Conservation (phyloP, 1,140 invertebrate species). For the Pseudomyrmex flavicornis region DNA sequence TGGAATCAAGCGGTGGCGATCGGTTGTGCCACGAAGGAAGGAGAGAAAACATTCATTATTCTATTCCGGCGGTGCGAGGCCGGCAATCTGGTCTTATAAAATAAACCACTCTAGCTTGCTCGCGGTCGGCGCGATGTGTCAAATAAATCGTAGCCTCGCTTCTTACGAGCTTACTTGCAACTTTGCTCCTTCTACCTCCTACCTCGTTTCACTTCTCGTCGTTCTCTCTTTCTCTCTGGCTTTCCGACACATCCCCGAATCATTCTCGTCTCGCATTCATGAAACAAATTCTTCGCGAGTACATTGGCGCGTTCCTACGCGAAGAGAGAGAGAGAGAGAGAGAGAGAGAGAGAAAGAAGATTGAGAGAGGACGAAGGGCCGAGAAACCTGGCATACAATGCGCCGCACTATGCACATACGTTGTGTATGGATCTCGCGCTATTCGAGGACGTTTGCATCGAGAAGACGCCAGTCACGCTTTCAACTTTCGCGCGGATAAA, state of each 20-base stretch:
- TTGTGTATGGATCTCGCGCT: neutral
- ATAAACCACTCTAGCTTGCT: slow-evolving; percentile 79
- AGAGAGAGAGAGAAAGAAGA: neutral
- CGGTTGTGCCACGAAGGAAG: slow-evolving; percentile 55
- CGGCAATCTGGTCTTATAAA: slow-evolving; percentile 84
- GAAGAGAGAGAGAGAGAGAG: no score
- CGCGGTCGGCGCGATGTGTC: slow-evolving; percentile 79
- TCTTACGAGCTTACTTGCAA: slow-evolving; percentile 75
- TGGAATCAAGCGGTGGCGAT: neutral
- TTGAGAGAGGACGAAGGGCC: slow-evolving; percentile 44
- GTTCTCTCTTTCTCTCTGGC: slow-evolving; percentile 10
- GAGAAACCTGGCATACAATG: slow-evolving; percentile 54
- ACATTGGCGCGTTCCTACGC: slow-evolving; percentile 26
- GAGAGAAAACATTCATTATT: slow-evolving; percentile 81
- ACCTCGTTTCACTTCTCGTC: neutral
- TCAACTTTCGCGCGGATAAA: neutral
- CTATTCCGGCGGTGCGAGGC: slow-evolving; percentile 81
- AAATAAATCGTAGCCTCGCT: slow-evolving; percentile 82
- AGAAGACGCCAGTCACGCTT: slow-evolving; percentile 24
- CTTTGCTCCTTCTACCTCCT: slow-evolving; percentile 50
- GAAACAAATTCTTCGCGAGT: slow-evolving; percentile 32
- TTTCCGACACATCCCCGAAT: neutral
- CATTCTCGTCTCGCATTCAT: slow-evolving; percentile 8
- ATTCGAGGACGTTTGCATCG: slow-evolving; percentile 21
- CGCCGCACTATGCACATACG: slow-evolving; percentile 53